phyloP scores from a whole-genome alignment of 2,113 vertebrate species.

The Neolamprologus kungweensis region DNA sequence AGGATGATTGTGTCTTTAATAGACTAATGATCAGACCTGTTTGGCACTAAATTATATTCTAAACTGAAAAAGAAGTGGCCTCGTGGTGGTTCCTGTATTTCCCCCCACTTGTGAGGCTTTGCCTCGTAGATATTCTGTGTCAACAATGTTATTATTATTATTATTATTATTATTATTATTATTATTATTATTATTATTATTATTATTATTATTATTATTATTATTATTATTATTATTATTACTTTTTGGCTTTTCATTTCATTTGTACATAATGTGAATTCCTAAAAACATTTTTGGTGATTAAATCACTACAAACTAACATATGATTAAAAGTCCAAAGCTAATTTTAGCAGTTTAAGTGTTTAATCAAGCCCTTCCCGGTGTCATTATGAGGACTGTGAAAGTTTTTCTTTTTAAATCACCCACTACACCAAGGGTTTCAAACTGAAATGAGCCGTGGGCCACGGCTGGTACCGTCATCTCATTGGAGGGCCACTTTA shows the following conservation, averaged over 20 bases:
- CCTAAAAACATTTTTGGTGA: background rate
- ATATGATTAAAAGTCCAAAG: background rate
- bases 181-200: background rate
- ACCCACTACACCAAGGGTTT: background rate
- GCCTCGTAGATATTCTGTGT: background rate
- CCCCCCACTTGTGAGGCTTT: background rate
- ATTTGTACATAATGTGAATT: background rate
- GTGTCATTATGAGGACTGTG: background rate
- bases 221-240: background rate
- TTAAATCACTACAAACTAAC: background rate
- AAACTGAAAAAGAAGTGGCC: background rate
- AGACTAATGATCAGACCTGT: background rate
- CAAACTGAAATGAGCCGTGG: background rate
- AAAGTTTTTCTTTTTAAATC: background rate
- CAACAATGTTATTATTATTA: background rate
- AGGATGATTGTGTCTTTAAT: background rate
- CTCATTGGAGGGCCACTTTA: background rate
- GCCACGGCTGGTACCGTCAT: rapidly evolving
- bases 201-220: background rate
- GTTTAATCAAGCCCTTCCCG: background rate
- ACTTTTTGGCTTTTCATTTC: background rate
- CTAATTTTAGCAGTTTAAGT: background rate
- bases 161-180: background rate
- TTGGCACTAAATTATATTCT: background rate
- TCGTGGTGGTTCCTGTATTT: background rate